Evolutionary conservation across 2,113 vertebrate species (phyloP).

Genomic region (Notothenia coriiceps): DNA sequence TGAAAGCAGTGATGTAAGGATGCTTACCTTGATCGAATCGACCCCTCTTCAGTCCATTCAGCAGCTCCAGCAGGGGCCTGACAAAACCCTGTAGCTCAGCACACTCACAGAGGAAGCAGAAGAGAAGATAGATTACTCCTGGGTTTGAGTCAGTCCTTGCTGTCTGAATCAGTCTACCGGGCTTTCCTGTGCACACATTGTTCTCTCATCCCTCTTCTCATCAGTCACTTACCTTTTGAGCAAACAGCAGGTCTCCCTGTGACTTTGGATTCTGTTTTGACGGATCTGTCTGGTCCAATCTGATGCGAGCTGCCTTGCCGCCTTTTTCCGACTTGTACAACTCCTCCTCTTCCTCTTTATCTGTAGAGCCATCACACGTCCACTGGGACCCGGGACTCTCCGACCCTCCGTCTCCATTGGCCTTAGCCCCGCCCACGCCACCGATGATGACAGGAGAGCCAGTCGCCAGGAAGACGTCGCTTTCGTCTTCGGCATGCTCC

Average conservation of each 20-base stretch:
- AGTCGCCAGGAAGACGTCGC: constrained; percentile 84
- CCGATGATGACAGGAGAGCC: constrained; percentile 59
- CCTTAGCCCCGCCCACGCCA: not conserved
- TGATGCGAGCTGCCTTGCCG: constrained; percentile 18
- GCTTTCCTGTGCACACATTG: constrained; percentile 27
- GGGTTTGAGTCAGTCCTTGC: constrained; percentile 10
- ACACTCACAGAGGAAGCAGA: constrained; percentile 83
- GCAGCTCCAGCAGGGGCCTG: constrained; percentile 88
- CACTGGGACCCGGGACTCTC: constrained; percentile 77
- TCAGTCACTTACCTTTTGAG: constrained; percentile 88
- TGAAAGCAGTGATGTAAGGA: constrained; percentile 12
- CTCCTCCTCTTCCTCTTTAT: constrained; percentile 71
- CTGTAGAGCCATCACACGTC: constrained; percentile 65
- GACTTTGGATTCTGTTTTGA: constrained; percentile 53
- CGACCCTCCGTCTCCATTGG: constrained; percentile 5
- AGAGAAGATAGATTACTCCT: constrained; percentile 61
- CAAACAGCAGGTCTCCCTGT: constrained; percentile 89
- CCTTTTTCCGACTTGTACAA: constrained; percentile 29
- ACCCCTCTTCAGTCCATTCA: constrained; percentile 91
- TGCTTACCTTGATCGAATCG: constrained; percentile 90
- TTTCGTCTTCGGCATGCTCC: constrained; percentile 81
- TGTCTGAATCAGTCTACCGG: constrained; percentile 39
- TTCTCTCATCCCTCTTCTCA: constrained; percentile 19
- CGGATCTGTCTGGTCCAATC: not conserved
- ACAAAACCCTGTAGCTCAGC: constrained; percentile 92